phyloP scores from a whole-genome alignment of 2,888 invertebrate species.

The Aphodius sticticus region DNA sequence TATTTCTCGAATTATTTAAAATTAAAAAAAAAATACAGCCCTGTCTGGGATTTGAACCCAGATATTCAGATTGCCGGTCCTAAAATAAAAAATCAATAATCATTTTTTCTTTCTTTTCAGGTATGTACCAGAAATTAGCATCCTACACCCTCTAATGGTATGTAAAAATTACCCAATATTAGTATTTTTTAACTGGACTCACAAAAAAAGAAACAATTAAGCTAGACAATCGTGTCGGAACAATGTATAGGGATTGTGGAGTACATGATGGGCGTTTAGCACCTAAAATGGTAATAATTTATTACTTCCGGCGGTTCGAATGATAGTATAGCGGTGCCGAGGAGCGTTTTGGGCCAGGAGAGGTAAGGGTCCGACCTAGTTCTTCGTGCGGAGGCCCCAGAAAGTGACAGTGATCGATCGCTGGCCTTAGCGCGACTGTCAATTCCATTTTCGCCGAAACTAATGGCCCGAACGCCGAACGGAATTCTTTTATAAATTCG shows the following conservation, averaged over 20 bases:
- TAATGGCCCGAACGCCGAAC: conserved; percentile 4
- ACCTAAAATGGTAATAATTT: conserved; percentile 4
- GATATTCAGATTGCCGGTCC: too few relatives aligned
- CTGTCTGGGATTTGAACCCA: too few relatives aligned
- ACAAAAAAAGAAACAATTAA: not conserved
- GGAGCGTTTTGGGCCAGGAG: not conserved
- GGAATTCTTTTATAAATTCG: not conserved
- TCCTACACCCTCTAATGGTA: too few relatives aligned
- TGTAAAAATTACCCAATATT: too few relatives aligned
- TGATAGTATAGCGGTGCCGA: not conserved
- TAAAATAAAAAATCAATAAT: too few relatives aligned
- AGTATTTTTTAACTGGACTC: too few relatives aligned
- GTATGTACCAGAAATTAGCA: too few relatives aligned
- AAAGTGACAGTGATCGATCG: not conserved
- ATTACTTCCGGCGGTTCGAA: not conserved
- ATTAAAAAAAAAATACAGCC: too few relatives aligned
- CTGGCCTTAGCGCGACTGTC: not conserved
- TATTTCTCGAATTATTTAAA: too few relatives aligned
- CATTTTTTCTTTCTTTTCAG: too few relatives aligned
- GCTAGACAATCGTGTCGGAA: not conserved
- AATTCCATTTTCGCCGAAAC: not conserved
- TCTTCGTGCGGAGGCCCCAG: not conserved
- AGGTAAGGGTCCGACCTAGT: not conserved
- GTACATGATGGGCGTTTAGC: not conserved
- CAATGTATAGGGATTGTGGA: not conserved